Evolutionary conservation across 35 echinoderm and acorn worm species (phyloP).

Genomic region (Amphiura filiformis): DNA sequence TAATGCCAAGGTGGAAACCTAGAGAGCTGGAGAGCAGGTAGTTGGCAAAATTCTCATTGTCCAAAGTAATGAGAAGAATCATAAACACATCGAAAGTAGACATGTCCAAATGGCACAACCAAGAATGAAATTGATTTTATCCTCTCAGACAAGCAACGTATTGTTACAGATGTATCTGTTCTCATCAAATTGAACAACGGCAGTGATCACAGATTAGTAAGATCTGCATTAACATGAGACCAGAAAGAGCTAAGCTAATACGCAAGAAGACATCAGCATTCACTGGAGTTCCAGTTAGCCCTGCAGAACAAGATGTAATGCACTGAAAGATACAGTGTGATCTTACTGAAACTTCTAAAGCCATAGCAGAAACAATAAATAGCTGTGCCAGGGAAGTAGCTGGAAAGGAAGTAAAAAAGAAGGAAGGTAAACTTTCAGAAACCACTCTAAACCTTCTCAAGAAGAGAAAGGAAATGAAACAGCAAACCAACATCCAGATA

Average conservation of each 20-base stretch:
- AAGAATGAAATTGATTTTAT: neutral
- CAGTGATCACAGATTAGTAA: neutral
- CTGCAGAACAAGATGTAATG: neutral
- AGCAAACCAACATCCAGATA: neutral
- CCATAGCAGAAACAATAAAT: constrained; percentile 21
- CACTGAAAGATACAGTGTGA: neutral
- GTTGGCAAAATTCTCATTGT: no score
- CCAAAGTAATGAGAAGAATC: no score
- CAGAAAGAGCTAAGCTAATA: neutral
- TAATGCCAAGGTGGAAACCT: no score
- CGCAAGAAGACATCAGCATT: neutral
- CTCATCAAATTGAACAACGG: neutral
- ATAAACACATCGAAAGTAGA: no score
- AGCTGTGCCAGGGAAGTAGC: constrained; percentile 17
- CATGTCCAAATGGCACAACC: neutral
- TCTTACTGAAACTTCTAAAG: neutral
- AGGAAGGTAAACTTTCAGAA: neutral
- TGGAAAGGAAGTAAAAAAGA: constrained; percentile 6
- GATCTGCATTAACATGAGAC: neutral
- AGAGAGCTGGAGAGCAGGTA: no score
- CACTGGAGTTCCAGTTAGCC: neutral
- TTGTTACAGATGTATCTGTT: neutral
- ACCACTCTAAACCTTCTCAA: constrained; percentile 22
- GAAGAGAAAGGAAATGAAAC: constrained; percentile 14
- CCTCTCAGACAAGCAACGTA: neutral